A percentile compares a stretch with the other conserved stretches of the same genome.
Conservation (phyloP, 2,113 vertebrate species). For the Gracilinanus agilis region DNA sequence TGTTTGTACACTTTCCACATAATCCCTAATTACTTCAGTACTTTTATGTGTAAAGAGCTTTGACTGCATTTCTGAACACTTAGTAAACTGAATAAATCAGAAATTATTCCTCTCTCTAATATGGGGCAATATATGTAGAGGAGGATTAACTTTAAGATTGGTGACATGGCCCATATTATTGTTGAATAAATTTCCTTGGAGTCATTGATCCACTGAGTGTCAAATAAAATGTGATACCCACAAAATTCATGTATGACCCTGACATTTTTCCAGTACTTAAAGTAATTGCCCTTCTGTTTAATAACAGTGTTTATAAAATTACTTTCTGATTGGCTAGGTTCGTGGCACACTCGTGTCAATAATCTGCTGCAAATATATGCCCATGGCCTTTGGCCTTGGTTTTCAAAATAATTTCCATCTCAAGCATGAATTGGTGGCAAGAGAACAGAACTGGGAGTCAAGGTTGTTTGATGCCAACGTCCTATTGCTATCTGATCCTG, state of each 20-base stretch:
- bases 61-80: conserved; percentile 78
- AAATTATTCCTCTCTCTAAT: conserved; percentile 75
- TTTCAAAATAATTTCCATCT: conserved; percentile 85
- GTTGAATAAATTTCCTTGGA: conserved; percentile 84
- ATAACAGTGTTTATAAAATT: conserved; percentile 90
- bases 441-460: conserved; percentile 62
- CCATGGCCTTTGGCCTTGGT: conserved; percentile 80
- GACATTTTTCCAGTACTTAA: conserved; percentile 87
- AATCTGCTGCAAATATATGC: conserved; percentile 80
- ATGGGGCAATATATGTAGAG: conserved; percentile 60
- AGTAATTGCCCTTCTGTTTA: conserved; percentile 89
- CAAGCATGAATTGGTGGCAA: conserved; percentile 68
- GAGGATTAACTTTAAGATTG: conserved; percentile 77
- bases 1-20: conserved; percentile 81
- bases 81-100: conserved; percentile 79
- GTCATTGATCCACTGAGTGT: conserved; percentile 86
- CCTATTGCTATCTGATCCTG: conserved; percentile 8
- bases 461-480: not conserved
- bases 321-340: conserved; percentile 87
- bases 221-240: conserved; percentile 85
- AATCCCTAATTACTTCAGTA: conserved; percentile 84
- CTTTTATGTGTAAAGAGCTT: conserved; percentile 83
- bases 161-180: conserved; percentile 76
- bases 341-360: conserved; percentile 85
- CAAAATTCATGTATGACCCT: conserved; percentile 85